phyloP scores from a whole-genome alignment of 2,888 invertebrate genomes.

The Leptopilina drosophilae region DNA sequence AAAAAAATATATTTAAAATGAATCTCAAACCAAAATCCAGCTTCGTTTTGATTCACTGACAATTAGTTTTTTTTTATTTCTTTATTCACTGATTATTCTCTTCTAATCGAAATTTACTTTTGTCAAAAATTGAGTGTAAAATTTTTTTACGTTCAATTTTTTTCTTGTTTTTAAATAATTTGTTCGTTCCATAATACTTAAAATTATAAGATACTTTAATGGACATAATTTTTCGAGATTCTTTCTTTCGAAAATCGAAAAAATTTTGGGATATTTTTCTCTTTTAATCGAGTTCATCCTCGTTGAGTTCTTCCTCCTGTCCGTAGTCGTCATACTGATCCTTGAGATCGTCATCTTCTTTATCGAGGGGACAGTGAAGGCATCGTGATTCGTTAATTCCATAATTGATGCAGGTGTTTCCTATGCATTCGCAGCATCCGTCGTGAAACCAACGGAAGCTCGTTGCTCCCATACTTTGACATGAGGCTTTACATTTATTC shows the following conservation, averaged over 20 bases:
- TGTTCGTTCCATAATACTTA: too few relatives aligned
- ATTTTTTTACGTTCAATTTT: too few relatives aligned
- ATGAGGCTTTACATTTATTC: constrained; percentile 90
- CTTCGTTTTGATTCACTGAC: background rate
- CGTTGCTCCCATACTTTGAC: constrained; percentile 89
- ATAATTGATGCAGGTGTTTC: constrained; percentile 91
- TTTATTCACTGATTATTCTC: background rate
- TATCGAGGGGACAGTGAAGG: constrained; percentile 68
- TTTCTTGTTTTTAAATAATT: too few relatives aligned
- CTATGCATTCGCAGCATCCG: constrained; percentile 96
- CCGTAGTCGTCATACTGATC: constrained; percentile 78
- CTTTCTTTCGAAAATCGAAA: background rate
- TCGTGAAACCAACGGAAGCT: constrained; percentile 96
- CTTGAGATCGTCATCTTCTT: constrained; percentile 65
- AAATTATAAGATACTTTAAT: too few relatives aligned
- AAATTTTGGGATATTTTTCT: background rate
- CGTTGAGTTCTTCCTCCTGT: constrained; percentile 80
- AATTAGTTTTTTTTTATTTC: background rate
- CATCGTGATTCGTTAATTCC: constrained; percentile 92
- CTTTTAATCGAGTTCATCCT: constrained; percentile 66
- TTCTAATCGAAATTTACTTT: background rate
- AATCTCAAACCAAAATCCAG: constrained; percentile 3
- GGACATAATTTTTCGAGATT: too few relatives aligned
- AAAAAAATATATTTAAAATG: background rate
- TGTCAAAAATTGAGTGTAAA: too few relatives aligned